Base-by-base conservation (phyloP, 2,797 vertebrate genomes). In the Crocodylus rhombifer region DNA sequence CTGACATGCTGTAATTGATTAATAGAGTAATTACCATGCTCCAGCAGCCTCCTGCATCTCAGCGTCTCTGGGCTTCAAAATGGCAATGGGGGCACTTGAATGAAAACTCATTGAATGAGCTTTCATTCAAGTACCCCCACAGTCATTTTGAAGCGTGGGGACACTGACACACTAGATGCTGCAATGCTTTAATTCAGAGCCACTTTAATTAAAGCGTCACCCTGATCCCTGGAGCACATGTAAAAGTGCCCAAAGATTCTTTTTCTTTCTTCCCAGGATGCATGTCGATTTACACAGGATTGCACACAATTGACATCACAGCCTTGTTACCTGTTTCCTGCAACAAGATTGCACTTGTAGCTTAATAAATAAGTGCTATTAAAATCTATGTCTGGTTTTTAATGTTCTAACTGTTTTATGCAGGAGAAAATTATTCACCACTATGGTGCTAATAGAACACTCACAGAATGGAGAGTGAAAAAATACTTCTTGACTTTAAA, bases 341-440 rank as follows among this genome's bases (percentile, higher is more conserved):
- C 30, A 64, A 84, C 0, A 4, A 0, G 0, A 8, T 28, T 84
- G 5, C 73, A 2, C 10, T 0, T 23, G 21, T 62, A 64, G 26
- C 80, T 82, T 58, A 76, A 71, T 30, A 67, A 63, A 57, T 51
- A 86, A 57, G 18, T 10, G 12, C 21, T 14, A 25, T 65, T 61
- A 77, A 18, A 28, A 1, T 1, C 2, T 12, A 51, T 6, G 14
- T 1, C 69, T 62, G 11, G 62, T 25, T 23, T 30, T 7, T 30
- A 77, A 63, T 57, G 82, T 90, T 85, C 15, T 9, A 71, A 67
- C 67, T 55, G 57, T 9, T 76, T 84, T 77, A 12, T 55, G 3
- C 11, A 21, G 26, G 7, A 23, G 9, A 75, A 90, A 88, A 77
- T 3, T 63, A 82, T 82, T 78, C 84, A 67, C 42, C 25, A 28